Evolutionary conservation across 1,140 invertebrate species (phyloP).

Genomic region (Drosophila willistoni): DNA sequence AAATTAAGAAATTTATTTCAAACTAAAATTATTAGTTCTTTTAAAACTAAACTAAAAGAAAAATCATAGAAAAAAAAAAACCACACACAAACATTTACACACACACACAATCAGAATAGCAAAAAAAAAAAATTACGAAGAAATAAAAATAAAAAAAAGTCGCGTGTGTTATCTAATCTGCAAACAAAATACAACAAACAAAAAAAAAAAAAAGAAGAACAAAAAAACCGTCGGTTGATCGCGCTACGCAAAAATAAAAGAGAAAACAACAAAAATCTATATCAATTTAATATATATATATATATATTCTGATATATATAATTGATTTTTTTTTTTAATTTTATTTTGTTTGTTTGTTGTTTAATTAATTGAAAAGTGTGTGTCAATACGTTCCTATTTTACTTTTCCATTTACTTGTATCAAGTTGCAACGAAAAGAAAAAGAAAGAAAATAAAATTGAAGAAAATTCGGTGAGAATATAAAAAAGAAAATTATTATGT

Average conservation of each 20-base stretch:
- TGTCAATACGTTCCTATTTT: slow-evolving; percentile 17
- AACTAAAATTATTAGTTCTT: not conserved
- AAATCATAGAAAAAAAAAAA: slow-evolving; percentile 22
- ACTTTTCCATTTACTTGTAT: slow-evolving; percentile 47
- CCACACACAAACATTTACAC: slow-evolving; percentile 2
- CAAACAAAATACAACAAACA: slow-evolving; percentile 46
- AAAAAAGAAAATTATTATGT: slow-evolving; percentile 41
- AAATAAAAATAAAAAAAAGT: slow-evolving; percentile 32
- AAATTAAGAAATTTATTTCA: not conserved
- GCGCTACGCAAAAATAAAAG: slow-evolving; percentile 16
- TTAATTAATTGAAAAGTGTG: slow-evolving; percentile 26
- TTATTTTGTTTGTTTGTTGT: slow-evolving; percentile 28
- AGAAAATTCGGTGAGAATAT: slow-evolving; percentile 11
- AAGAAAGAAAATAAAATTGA: slow-evolving; percentile 8
- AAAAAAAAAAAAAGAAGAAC: slow-evolving; percentile 28
- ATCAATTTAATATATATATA: slow-evolving; percentile 26
- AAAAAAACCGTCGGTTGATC: slow-evolving; percentile 16
- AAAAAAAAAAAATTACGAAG: slow-evolving; percentile 22
- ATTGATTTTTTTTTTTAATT: slow-evolving; percentile 13
- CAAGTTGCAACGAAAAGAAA: slow-evolving; percentile 5
- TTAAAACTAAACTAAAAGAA: not conserved
- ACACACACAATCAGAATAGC: slow-evolving; percentile 33
- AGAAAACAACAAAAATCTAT: slow-evolving; percentile 29
- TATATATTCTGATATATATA: slow-evolving; percentile 24
- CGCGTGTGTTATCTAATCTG: slow-evolving; percentile 80